Evolutionary conservation across 2,113 vertebrate genomes (phyloP).

Genomic region (Symphodus melops): DNA sequence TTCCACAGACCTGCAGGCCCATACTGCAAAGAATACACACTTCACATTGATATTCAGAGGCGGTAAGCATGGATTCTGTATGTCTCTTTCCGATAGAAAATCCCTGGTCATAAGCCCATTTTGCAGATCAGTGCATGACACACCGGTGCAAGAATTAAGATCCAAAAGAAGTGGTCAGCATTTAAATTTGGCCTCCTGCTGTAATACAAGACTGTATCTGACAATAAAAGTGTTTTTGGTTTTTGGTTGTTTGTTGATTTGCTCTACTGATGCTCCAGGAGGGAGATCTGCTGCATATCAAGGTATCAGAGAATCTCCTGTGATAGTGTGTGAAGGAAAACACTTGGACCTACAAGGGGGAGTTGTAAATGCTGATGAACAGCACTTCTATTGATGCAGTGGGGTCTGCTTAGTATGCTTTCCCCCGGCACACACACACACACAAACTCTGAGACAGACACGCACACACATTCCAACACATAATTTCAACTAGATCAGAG

Average conservation of each 20-base stretch:
- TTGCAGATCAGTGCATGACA: conserved; percentile 30
- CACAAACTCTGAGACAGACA: not conserved
- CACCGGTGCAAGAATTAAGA: conserved; percentile 30
- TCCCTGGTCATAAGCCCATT: conserved; percentile 51
- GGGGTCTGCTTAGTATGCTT: conserved; percentile 72
- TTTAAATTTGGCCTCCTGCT: conserved; percentile 34
- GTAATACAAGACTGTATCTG: not conserved
- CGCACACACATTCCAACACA: conserved; percentile 15
- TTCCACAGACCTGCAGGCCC: conserved; percentile 9
- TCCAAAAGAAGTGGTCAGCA: conserved; percentile 44
- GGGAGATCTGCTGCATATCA: conserved; percentile 27
- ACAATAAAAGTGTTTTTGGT: not conserved
- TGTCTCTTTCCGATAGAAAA: conserved; percentile 40
- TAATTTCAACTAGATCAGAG: conserved; percentile 43
- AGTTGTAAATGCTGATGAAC: conserved; percentile 74
- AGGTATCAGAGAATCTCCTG: conserved; percentile 33
- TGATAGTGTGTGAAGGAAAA: conserved; percentile 54
- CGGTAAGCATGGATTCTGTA: conserved; percentile 37
- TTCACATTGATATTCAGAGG: conserved; percentile 50
- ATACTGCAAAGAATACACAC: conserved; percentile 16
- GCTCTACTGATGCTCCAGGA: not conserved
- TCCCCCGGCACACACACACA: conserved; percentile 30
- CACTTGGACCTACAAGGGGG: conserved; percentile 59
- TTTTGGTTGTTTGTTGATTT: conserved; percentile 12
- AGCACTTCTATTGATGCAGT: conserved; percentile 76